A percentile compares a stretch with the other conserved stretches of the same genome.
Evolutionary conservation across 2,888 invertebrate genomes (phyloP).

Genomic region (Micoletzkya japonica): DNA sequence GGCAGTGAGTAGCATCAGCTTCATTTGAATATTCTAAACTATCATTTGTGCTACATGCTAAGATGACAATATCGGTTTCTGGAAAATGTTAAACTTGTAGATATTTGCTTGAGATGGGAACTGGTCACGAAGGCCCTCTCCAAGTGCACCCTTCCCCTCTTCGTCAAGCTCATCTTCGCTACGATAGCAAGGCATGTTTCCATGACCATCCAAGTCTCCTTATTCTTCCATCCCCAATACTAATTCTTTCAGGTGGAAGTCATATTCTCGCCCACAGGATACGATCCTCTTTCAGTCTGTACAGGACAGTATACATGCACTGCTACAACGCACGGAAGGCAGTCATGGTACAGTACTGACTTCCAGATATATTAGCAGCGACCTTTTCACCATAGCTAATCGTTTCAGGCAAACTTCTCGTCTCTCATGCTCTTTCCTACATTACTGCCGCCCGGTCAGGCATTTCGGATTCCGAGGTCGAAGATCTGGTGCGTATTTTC

Average conservation of each 20-base stretch:
- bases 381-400: too few species aligned
- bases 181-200: constrained; percentile 72
- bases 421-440: constrained; percentile 90
- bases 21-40: too few species aligned
- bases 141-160: constrained; percentile 81
- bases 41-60: constrained; percentile 91
- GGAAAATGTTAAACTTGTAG: too few species aligned
- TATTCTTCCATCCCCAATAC: background rate
- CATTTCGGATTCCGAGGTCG: constrained; percentile 90
- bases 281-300: constrained; percentile 80
- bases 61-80: too few species aligned
- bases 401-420: constrained; percentile 85
- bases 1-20: too few species aligned
- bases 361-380: too few species aligned
- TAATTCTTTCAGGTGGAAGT: constrained; percentile 81
- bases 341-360: constrained; percentile 64
- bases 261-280: constrained; percentile 89
- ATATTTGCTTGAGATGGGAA: constrained; percentile 43
- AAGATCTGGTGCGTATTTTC: constrained; percentile 73
- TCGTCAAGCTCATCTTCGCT: constrained; percentile 94
- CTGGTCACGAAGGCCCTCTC: constrained; percentile 55
- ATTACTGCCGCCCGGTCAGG: constrained; percentile 87
- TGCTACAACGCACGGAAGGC: constrained; percentile 69
- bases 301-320: constrained; percentile 55
- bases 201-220: background rate